A percentile compares a stretch with the other conserved stretches of the same genome.
These are phyloP conservation scores for Lepus americanus DNA, from an alignment of 2,113 vertebrate species.

Conservation along the genomic window DNA sequence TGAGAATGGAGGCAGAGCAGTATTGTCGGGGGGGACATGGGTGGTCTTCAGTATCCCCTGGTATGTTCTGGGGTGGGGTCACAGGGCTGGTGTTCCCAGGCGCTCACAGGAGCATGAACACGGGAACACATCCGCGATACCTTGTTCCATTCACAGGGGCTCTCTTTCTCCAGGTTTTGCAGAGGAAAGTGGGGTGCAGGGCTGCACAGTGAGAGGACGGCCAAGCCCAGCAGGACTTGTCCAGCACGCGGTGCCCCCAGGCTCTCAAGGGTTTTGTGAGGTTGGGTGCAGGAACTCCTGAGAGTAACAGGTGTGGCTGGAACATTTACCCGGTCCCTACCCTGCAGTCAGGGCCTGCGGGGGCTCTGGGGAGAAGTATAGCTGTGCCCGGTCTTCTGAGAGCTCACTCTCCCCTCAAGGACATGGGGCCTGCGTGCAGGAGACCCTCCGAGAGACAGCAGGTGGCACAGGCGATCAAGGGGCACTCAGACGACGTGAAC, in stretches of 20 bases:
- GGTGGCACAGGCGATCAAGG: background rate
- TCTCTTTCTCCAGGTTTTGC: background rate
- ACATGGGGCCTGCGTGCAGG: background rate
- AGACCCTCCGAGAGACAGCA: background rate
- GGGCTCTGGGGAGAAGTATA: background rate
- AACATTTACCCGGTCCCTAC: background rate
- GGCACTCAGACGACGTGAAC: background rate
- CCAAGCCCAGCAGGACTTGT: background rate
- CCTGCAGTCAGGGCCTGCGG: background rate
- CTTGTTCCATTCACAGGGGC: background rate
- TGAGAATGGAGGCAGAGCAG: background rate
- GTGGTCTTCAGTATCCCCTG: background rate
- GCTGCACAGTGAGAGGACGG: rapidly evolving
- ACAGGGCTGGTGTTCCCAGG: background rate
- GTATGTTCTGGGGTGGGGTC: background rate
- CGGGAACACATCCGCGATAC: background rate
- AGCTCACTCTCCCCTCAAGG: background rate
- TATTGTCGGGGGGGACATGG: background rate
- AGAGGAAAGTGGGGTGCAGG: background rate
- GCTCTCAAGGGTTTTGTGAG: background rate
- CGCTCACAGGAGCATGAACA: background rate
- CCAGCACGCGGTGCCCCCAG: background rate
- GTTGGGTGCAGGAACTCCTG: background rate
- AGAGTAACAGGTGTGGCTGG: background rate
- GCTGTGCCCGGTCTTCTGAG: background rate